A percentile compares a stretch with the other conserved stretches of the same genome.
Conservation (phyloP, 2,888 invertebrate genomes). For the Protophormia terraenovae region DNA sequence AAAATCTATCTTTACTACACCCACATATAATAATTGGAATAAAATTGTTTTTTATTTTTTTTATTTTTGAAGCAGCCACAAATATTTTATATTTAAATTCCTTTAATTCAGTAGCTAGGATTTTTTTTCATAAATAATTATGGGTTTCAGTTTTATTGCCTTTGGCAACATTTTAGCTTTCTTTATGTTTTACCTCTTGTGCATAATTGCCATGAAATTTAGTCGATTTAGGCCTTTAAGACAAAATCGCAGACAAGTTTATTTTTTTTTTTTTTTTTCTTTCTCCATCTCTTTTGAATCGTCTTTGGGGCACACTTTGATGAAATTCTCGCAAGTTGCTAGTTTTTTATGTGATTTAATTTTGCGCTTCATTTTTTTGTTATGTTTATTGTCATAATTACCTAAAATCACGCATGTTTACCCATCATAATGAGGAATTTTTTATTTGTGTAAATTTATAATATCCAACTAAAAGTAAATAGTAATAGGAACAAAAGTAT, state of each 20-base stretch:
- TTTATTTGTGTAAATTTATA: no score
- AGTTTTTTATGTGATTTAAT: background rate
- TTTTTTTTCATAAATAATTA: constrained; percentile 49
- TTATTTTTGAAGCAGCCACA: background rate
- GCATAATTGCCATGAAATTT: constrained; percentile 78
- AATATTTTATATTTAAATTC: constrained; percentile 43
- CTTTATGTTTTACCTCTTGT: constrained; percentile 47
- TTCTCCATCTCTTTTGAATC: constrained; percentile 5
- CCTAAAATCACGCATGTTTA: constrained; percentile 61
- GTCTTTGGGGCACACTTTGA: constrained; percentile 60
- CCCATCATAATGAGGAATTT: constrained; percentile 50
- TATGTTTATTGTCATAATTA: constrained; percentile 44
- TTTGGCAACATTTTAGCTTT: constrained; percentile 35
- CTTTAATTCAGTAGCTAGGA: constrained; percentile 63
- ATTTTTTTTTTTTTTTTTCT: no score
- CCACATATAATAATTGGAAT: constrained; percentile 45
- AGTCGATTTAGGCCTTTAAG: constrained; percentile 72
- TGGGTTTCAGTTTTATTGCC: constrained; percentile 45
- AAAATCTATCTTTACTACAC: constrained; percentile 37
- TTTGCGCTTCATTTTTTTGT: constrained; percentile 30
- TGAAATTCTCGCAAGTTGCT: constrained; percentile 31
- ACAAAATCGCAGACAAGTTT: constrained; percentile 69
- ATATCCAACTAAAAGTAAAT: no score
- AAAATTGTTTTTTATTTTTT: background rate
- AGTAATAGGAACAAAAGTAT: no score